Conservation (phyloP, 2,113 vertebrate genomes). For the Tetrax tetrax region DNA sequence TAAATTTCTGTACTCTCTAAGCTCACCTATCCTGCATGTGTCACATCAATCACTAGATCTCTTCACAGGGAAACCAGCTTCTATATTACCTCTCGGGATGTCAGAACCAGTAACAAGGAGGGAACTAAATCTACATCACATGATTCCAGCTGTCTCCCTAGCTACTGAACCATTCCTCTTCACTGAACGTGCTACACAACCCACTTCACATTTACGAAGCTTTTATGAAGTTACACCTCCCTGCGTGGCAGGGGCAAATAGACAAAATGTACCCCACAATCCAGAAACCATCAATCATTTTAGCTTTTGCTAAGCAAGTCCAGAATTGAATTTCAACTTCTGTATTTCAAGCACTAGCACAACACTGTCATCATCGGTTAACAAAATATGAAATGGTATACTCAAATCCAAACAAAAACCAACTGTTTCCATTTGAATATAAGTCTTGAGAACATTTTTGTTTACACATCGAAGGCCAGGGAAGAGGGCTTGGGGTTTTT, state of each 20-base stretch:
- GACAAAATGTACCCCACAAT: not conserved
- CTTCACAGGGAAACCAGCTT: conserved; percentile 50
- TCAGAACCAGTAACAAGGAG: conserved; percentile 12
- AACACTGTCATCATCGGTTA: not conserved
- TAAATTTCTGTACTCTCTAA: conserved; percentile 66
- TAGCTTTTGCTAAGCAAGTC: not conserved
- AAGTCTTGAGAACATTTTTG: conserved; percentile 6
- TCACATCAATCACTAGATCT: conserved; percentile 70
- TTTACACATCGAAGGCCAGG: not conserved
- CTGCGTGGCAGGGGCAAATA: fast-evolving
- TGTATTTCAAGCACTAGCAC: not conserved
- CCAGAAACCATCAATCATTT: not conserved
- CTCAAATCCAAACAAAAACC: not conserved
- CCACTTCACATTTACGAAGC: not conserved
- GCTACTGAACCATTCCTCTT: not conserved
- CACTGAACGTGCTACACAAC: not conserved
- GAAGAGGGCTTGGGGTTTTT: not conserved
- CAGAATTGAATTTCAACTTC: not conserved
- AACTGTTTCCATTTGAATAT: not conserved
- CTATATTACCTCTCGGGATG: conserved; percentile 53
- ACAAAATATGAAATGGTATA: conserved; percentile 14
- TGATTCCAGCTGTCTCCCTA: not conserved
- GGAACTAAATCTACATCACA: not conserved
- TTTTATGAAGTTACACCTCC: not conserved
- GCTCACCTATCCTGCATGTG: conserved; percentile 70